Conservation (phyloP, 2,113 vertebrate genomes). For the Aphelocoma coerulescens region DNA sequence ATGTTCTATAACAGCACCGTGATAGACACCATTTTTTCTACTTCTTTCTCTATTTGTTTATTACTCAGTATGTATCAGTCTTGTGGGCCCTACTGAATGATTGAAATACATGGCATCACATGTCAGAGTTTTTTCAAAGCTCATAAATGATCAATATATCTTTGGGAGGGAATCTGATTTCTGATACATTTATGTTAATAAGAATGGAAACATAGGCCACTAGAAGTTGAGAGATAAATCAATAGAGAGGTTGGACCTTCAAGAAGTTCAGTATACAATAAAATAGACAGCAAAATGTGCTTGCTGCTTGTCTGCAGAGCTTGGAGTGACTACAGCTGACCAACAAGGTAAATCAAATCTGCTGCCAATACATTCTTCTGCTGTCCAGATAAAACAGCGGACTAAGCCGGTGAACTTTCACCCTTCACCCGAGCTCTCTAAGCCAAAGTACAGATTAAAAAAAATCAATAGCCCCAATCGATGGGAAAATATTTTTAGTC, state of each 20-base stretch:
- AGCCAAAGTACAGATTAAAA: conserved; percentile 87
- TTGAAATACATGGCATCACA: background rate
- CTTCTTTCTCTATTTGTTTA: background rate
- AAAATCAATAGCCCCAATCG: conserved; percentile 87
- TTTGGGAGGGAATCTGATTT: conserved; percentile 57
- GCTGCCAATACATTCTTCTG: conserved; percentile 79
- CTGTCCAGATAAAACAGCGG: conserved; percentile 81
- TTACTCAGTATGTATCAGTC: background rate
- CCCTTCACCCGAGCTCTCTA: conserved; percentile 84
- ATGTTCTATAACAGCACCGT: background rate
- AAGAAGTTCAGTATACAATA: conserved; percentile 49
- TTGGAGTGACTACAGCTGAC: conserved; percentile 73
- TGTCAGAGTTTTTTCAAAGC: conserved; percentile 36
- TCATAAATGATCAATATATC: conserved; percentile 51
- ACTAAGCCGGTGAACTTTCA: conserved; percentile 85
- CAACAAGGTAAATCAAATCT: conserved; percentile 80
- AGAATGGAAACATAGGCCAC: conserved; percentile 49
- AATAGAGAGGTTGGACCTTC: conserved; percentile 63
- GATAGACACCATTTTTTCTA: background rate
- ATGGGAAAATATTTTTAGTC: conserved; percentile 86
- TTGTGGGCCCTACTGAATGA: background rate
- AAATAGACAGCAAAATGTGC: conserved; percentile 58
- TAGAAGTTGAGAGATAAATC: conserved; percentile 69
- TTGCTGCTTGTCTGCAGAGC: conserved; percentile 65
- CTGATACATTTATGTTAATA: conserved; percentile 64